Evolutionary conservation across 2,888 invertebrate species (phyloP), one percentile per base, ranked within the genome.

Genomic region (Acleris sparsana): DNA sequence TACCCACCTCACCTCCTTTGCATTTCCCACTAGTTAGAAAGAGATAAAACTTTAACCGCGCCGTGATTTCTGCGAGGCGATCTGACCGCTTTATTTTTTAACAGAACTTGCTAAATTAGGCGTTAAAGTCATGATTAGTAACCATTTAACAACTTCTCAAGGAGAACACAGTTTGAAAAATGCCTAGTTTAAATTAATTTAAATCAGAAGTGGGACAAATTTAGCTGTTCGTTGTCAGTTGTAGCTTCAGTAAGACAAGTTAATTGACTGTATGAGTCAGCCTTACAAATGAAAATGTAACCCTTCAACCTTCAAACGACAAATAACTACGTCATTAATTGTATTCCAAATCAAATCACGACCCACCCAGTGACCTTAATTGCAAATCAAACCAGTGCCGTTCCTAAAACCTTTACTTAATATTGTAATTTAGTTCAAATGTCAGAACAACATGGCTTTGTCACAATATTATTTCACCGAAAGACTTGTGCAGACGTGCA

Each of bases 311-410:
- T n/a, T 33, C 20, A 53, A 33, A 48, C 3, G 33, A n/a, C 16
- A 48, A 22, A 48, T 53, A 39, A 58, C 51, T 56, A 39, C 49
- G 33, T 44, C 29, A 52, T 17, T 33, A 53, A 53, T 53, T 58
- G 52, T 57, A 63, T 46, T 58, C 57, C 29, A 46, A 18, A 18
- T 18, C 33, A 48, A 52, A 63, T 52, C 48, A 58, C 53, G 58
- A 63, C 49, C 39, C 56, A 57, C 58, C 53, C 48, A 63, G 57
- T 64, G 48, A 64, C 64, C 59, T 59, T 53, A 64, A 59, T 64
- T 44, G 43, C 43, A 64, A 59, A 51, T 17, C 48, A 39, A 39
- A 44, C 20, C 16, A 46, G 20, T 33, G 20, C 29, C 20, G 39
- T 53, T 49, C 58, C 48, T 52, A 59, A 52, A 63, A 58, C 5